Percentiles rank a stretch among this genome's conserved stretches.
These are phyloP conservation scores for Malurus melanocephalus DNA, from an alignment of 2,113 vertebrate genomes.

Conservation along the genomic window DNA sequence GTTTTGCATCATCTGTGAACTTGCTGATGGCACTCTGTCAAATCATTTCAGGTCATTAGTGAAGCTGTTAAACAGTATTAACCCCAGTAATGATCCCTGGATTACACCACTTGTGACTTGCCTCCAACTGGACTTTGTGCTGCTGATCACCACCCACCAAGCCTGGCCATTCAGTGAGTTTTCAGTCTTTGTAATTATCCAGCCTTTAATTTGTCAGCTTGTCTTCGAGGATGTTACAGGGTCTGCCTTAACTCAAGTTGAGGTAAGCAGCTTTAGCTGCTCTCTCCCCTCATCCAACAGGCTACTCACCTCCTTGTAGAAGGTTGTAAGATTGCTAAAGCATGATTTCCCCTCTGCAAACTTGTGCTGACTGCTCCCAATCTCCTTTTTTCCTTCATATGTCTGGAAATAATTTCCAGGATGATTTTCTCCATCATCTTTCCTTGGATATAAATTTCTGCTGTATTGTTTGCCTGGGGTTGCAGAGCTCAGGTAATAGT, in stretches of 20 bases:
- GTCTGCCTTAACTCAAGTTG: neutral
- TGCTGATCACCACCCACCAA: neutral
- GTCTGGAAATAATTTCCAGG: neutral
- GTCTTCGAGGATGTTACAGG: neutral
- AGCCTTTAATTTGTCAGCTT: neutral
- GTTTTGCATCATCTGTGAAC: neutral
- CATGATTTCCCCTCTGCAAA: neutral
- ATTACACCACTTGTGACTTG: neutral
- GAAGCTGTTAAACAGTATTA: neutral
- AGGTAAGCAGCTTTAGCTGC: neutral
- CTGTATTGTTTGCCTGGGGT: neutral
- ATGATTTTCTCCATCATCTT: neutral
- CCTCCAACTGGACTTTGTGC: neutral
- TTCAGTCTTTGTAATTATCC: neutral
- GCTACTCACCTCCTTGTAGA: neutral
- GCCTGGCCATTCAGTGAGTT: neutral
- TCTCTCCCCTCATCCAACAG: neutral
- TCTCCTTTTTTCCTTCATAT: neutral
- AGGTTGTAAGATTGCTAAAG: neutral
- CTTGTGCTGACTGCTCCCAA: neutral
- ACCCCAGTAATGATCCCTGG: neutral
- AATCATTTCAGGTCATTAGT: neutral
- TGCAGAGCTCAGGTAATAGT: neutral
- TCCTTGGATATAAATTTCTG: neutral
- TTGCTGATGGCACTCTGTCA: neutral